Base-by-base conservation (phyloP, 2,888 invertebrate species). In the Griposia aprilina region DNA sequence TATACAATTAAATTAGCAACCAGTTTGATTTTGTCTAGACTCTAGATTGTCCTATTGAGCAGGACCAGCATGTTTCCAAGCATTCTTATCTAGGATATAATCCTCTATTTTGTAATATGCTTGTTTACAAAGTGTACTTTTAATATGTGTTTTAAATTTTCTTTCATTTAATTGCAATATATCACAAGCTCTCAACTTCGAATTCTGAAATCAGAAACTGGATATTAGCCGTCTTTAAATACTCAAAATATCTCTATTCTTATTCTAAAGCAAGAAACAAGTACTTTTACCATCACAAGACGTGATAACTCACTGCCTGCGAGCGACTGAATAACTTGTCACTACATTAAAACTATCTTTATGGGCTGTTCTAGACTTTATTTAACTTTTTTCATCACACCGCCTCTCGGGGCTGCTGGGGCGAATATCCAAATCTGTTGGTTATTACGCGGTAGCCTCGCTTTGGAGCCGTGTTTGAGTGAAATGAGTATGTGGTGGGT, bases 301-400 rank as follows among this genome's bases (percentile, higher is more conserved):
- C 59, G 68, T 65, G 62, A 68, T 72, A 83, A 82, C 67, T 72
- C n/a, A 57, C 70, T 62, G 62, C 45, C 57, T n/a, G 57, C 20
- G 26, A 69, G 68, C 48, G 50, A n/a, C 69, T 73, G 84, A 80
- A 82, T 83, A 74, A 74, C 60, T 74, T 74, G n/a, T 36, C 52
- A 59, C n/a, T 67, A 74, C 50, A 80, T 80, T 82, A 84, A 82
- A 82, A 82, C 82, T 82, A 82, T 84, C 66, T 74, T 67, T 71
- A 74, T 84, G 45, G 66, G 55, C 65, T 80, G 41, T 50, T n/a
- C 57, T 13, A 11, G 48, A 80, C 66, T 82, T 71, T 80, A 84
- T 84, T 82, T 80, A 82, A 84, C 82, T 84, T 82, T 82, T 82
- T 82, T 80, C 82, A 82, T 82, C 80, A 79, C 26, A 45, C 69